Base-by-base conservation (phyloP, 2,888 invertebrate genomes). In the Chrysopilus asiliformis region DNA sequence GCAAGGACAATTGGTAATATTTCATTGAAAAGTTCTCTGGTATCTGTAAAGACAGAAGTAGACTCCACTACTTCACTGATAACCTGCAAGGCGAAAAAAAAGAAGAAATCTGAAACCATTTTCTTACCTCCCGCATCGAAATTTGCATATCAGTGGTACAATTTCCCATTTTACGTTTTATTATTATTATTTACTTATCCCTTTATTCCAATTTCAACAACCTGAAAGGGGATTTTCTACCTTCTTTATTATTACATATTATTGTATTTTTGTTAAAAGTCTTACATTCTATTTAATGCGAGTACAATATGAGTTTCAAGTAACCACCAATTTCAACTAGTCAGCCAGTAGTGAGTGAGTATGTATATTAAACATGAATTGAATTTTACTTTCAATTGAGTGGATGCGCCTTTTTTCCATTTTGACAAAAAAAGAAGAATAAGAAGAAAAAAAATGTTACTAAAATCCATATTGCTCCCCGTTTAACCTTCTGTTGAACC, bases 331-430 rank as follows among this genome's bases (percentile, higher is more conserved):
- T n/a, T n/a, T n/a, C n/a, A n/a, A n/a, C n/a, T n/a, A n/a, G n/a
- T n/a, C n/a, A n/a, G n/a, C n/a, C n/a, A n/a, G n/a, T n/a, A n/a
- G n/a, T n/a, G n/a, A n/a, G n/a, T n/a, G n/a, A n/a, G n/a, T n/a
- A n/a, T n/a, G n/a, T n/a, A n/a, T n/a, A n/a, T n/a, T n/a, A n/a
- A n/a, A n/a, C 38, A 38, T 33, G 39, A 42, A 39, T 36, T 35
- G 35, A 42, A 42, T 42, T 42, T 39, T 39, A 42, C 42, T 42
- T 42, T 42, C 42, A 34, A 42, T 42, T 42, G 42, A 39, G n/a
- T n/a, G n/a, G n/a, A n/a, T n/a, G n/a, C n/a, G n/a, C n/a, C n/a
- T n/a, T n/a, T n/a, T n/a, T n/a, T n/a, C n/a, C n/a, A n/a, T n/a
- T n/a, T n/a, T n/a, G n/a, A n/a, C n/a, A n/a, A 25, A 25, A 25